Evolutionary conservation across 1,140 invertebrate species (phyloP), one percentile per base, ranked within the genome.

Genomic region (Bombus picipes): DNA sequence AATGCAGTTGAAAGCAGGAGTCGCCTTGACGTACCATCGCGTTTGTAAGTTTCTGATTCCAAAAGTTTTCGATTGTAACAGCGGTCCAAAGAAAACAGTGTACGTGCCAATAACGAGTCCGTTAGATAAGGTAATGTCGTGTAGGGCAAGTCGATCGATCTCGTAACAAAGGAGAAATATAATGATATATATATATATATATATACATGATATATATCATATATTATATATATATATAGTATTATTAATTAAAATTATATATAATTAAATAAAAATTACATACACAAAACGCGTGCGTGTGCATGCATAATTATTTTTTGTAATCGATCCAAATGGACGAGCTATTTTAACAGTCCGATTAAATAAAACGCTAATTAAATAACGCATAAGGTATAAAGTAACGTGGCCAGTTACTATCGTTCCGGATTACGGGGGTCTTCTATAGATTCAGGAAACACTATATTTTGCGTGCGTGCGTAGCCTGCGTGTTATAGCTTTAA

Each of bases 71-170:
- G 78, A 89, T 74, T 71, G 39, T 82, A 88, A 87, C 59, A 83
- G 92, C 85, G 93, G 93, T 94, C 94, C 93, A 94, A 94, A 85
- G 84, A 85, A 34, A 92, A 79, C 89, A 91, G 89, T 91, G 87
- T 92, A 94, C 92, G 94, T 94, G 94, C 94, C 94, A 94, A 94
- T 91, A 92, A 92, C 80, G 89, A 91, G 88, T 92, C 90, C 83
- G 77, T 88, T 93, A 90, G 87, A 88, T 90, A 92, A 90, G 87
- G 77, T 71, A 87, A 79, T 84, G 83, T 80, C 53, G 70, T 47
- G 39, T 81, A 81, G 37, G 81, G 66, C 73, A 84, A 82, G 70
- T 57, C 66, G 71, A 59, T 78, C 72, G 22, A 41, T 25, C 41
- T 74, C 72, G 41, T 22, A 41, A 43, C 25, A 73, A 2, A 37